These are phyloP conservation scores for Drosophila longiperda DNA, from an alignment of 2,888 invertebrate genomes.

Conservation along the genomic window DNA sequence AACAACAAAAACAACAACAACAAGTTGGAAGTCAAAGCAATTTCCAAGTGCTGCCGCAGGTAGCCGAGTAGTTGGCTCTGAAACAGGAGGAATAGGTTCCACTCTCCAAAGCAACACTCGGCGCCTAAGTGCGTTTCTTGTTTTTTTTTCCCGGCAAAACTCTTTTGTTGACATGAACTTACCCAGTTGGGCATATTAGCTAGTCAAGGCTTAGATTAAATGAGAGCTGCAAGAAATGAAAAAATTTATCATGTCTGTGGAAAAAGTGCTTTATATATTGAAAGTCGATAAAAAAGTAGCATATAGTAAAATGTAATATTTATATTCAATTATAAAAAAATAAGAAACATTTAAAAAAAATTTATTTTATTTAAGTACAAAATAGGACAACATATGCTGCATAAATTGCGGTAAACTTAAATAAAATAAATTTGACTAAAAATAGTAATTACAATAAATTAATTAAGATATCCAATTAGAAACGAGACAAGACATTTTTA, in stretches of 20 bases:
- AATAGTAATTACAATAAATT: not conserved
- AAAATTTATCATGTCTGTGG: not conserved
- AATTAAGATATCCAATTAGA: not conserved
- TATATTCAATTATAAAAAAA: not conserved
- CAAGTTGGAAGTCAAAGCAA: constrained; percentile 53
- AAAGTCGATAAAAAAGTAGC: too few species aligned
- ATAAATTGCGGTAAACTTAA: not conserved
- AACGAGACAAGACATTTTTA: not conserved
- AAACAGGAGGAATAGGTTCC: constrained; percentile 17
- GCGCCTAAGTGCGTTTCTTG: constrained; percentile 69
- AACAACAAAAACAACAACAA: constrained; percentile 54
- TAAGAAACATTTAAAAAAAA: rapidly evolving
- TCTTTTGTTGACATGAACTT: constrained; percentile 31
- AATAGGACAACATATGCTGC: not conserved
- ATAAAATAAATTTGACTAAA: not conserved
- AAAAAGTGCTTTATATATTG: not conserved
- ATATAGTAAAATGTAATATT: not conserved
- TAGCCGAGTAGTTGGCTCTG: constrained; percentile 19
- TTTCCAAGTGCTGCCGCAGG: constrained; percentile 67
- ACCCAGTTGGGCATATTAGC: not conserved
- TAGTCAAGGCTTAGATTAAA: not conserved
- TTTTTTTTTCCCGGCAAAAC: constrained; percentile 19
- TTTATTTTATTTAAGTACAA: not conserved
- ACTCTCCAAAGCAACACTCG: constrained; percentile 42
- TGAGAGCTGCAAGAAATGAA: not conserved